Base-by-base conservation (phyloP, 1,140 invertebrate genomes). In the Spodoptera frugiperda region DNA sequence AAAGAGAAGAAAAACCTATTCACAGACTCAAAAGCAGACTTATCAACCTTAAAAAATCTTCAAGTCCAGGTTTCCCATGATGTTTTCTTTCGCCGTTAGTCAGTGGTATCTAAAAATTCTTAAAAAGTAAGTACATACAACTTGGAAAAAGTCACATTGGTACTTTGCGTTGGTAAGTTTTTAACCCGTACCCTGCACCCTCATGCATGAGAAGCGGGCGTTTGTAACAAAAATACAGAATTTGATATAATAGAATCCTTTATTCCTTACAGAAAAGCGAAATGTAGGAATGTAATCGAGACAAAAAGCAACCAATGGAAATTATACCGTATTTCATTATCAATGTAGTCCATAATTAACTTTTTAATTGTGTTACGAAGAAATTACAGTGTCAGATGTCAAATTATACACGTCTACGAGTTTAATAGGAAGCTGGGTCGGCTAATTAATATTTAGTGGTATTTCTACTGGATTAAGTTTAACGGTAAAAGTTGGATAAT, bases 371-470 rank as follows among this genome's bases (percentile, higher is more conserved):
- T 61, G 1, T 61, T 61, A 61, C 57, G 25, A 39, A 61, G 57
- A 61, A 61, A 61, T 61, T 61, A 61, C 57, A 15, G 14, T 61
- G 57, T 61, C 57, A 61, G 57, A 15, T 61, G 57, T 61, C 57
- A 61, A 30, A 61, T 61, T 61, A 61, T 30, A 61, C 57, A 61
- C 30, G 57, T 61, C 57, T 33, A 33, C 30, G 57, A 61, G 57
- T 61, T 61, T 25, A 39, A 30, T 39, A 61, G 57, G 57, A 39
- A 61, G 33, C 57, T 39, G 30, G 51, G 51, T 8, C 54, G 21
- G 30, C 30, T 61, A 61, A 61, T 61, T 61, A 61, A 39, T 61
- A 61, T 61, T 61, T 61, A 61, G 57, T 61, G 33, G 57, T 30
- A 61, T 61, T 61, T 61, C 25, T 61, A 10, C 30, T 33, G 57